Evolutionary conservation across 2,888 invertebrate species (phyloP).

Genomic region (Crocallis elinguaria): DNA sequence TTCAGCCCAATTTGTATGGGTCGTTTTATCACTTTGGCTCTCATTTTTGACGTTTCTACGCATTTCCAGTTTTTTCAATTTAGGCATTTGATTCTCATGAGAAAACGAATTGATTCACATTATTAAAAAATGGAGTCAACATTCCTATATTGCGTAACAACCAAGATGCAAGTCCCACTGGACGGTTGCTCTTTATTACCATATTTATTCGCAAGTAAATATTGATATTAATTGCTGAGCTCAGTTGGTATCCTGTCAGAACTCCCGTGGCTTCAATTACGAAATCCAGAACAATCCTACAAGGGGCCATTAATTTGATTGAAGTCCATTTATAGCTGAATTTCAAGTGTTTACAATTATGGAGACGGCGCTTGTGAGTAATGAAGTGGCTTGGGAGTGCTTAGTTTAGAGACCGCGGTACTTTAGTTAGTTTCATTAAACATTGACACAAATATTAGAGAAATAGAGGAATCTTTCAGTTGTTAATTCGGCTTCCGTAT

Average conservation of each 20-base stretch:
- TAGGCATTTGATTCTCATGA: too few relatives aligned
- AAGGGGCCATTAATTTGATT: constrained; percentile 65
- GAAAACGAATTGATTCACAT: too few relatives aligned
- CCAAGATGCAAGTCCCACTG: not conserved
- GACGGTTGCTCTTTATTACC: constrained; percentile 7
- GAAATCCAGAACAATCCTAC: constrained; percentile 57
- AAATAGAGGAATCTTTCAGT: too few relatives aligned
- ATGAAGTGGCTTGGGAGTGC: constrained; percentile 28
- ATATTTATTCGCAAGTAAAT: constrained; percentile 29
- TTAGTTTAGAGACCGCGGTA: not conserved
- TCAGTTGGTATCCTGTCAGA: constrained; percentile 52
- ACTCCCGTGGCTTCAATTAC: constrained; percentile 51
- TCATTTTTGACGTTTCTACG: too few relatives aligned
- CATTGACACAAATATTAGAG: too few relatives aligned
- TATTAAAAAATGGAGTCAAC: too few relatives aligned
- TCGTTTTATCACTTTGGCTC: too few relatives aligned
- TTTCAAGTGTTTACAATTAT: constrained; percentile 41
- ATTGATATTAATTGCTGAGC: constrained; percentile 39
- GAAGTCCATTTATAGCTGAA: constrained; percentile 54
- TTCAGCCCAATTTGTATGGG: too few relatives aligned
- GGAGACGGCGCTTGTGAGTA: constrained; percentile 26
- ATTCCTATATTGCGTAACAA: not conserved
- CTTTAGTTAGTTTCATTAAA: constrained; percentile 1
- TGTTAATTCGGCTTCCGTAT: too few relatives aligned
- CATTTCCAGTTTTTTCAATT: too few relatives aligned